Percentiles rank a stretch among this genome's conserved stretches.
phyloP scores from a whole-genome alignment of 2,113 vertebrate species.

The Platysternon megacephalum region DNA sequence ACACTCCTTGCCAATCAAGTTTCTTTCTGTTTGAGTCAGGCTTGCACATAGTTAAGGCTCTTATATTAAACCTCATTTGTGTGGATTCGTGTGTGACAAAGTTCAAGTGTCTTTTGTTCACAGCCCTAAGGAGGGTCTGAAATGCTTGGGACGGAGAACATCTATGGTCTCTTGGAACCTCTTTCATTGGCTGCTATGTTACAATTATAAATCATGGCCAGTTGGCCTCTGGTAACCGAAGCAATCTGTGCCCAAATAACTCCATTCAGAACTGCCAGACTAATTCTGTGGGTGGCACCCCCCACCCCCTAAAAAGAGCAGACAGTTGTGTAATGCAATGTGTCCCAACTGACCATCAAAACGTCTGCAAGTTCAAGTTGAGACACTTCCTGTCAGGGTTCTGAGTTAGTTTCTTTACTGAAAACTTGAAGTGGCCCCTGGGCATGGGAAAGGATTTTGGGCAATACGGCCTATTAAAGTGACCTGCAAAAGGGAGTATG shows the following conservation, averaged over 20 bases:
- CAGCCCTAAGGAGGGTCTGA: background rate
- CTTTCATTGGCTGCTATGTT: background rate
- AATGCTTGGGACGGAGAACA: background rate
- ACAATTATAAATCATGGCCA: background rate
- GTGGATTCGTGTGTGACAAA: constrained; percentile 17
- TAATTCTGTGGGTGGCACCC: background rate
- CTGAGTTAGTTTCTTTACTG: background rate
- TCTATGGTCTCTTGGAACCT: background rate
- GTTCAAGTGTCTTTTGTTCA: background rate
- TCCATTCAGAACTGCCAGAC: background rate
- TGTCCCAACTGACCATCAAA: background rate
- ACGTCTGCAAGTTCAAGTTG: background rate
- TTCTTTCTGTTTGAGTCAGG: constrained; percentile 47
- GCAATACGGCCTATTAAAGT: background rate
- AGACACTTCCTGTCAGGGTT: background rate
- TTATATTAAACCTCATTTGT: background rate
- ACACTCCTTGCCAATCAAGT: background rate
- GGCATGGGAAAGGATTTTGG: background rate
- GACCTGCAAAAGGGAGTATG: background rate
- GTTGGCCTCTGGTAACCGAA: background rate
- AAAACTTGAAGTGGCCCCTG: background rate
- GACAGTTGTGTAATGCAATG: background rate
- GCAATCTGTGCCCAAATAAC: background rate
- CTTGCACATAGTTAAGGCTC: background rate
- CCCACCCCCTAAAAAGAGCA: accelerated